Evolutionary conservation across 2,888 invertebrate species (phyloP).

Genomic region (Dynastes grantii): DNA sequence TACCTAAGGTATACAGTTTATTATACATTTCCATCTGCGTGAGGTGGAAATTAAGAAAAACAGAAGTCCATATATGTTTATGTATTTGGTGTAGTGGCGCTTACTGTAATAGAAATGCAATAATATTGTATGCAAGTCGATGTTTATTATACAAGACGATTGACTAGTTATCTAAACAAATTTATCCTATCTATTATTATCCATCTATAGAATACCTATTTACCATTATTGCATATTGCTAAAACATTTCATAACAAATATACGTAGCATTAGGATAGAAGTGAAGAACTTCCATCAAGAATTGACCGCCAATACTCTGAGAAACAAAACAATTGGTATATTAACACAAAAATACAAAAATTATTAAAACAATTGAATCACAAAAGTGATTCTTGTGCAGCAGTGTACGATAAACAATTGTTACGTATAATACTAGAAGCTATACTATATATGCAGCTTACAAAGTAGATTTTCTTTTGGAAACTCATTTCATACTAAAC

Average conservation of each 20-base stretch:
- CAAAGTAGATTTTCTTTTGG: too few species aligned
- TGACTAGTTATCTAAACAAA: constrained; percentile 30
- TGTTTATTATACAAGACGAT: constrained; percentile 23
- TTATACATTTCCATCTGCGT: constrained; percentile 6
- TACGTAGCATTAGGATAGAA: background rate
- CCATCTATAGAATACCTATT: constrained; percentile 9
- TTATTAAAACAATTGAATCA: too few species aligned
- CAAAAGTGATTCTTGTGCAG: too few species aligned
- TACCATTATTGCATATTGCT: constrained; percentile 21
- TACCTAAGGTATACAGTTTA: constrained; percentile 16
- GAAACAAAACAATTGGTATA: too few species aligned
- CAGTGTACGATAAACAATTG: too few species aligned
- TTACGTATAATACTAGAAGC: too few species aligned
- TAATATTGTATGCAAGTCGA: background rate
- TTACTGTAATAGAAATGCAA: constrained; percentile 17
- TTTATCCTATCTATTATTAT: background rate
- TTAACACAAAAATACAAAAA: too few species aligned
- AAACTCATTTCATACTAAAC: too few species aligned
- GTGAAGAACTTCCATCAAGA: background rate
- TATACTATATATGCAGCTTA: too few species aligned
- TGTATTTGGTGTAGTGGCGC: background rate
- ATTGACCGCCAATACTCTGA: too few species aligned
- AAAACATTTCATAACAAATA: background rate
- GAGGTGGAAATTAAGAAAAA: constrained; percentile 4
- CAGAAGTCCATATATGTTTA: background rate